Conservation (phyloP, 2,113 vertebrate genomes). For the Alligator sinensis region DNA sequence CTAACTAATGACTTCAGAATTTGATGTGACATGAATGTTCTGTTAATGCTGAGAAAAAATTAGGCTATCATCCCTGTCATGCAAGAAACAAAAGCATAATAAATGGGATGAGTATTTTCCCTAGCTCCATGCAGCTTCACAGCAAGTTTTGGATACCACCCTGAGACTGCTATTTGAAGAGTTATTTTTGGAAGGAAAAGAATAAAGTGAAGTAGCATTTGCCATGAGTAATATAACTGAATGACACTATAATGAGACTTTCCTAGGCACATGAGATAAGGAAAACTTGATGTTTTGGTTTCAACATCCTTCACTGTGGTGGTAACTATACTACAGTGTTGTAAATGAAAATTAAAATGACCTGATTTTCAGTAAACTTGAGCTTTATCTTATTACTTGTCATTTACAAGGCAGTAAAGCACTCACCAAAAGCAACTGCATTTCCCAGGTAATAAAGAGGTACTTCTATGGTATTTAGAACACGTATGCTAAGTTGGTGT, state of each 20-base stretch:
- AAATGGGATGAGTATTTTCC: slow-evolving; percentile 31
- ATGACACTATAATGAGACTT: slow-evolving; percentile 13
- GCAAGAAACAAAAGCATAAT: slow-evolving; percentile 60
- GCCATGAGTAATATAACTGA: slow-evolving; percentile 15
- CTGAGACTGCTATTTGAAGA: slow-evolving; percentile 37
- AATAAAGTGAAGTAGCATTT: slow-evolving; percentile 23
- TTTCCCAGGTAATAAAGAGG: slow-evolving; percentile 25
- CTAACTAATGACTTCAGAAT: slow-evolving; percentile 70
- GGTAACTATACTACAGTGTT: not conserved
- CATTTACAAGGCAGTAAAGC: slow-evolving; percentile 41
- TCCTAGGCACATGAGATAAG: not conserved
- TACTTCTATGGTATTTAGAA: slow-evolving; percentile 22
- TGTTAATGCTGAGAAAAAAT: slow-evolving; percentile 52
- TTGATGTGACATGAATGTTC: slow-evolving; percentile 58
- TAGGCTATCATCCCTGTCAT: slow-evolving; percentile 48
- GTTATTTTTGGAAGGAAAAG: slow-evolving; percentile 28
- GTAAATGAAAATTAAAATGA: slow-evolving; percentile 50
- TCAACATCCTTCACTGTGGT: slow-evolving; percentile 22
- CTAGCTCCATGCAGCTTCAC: slow-evolving; percentile 30
- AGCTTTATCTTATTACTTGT: slow-evolving; percentile 42
- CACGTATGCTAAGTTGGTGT: slow-evolving; percentile 32
- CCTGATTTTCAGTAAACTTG: slow-evolving; percentile 38
- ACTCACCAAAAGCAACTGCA: slow-evolving; percentile 13
- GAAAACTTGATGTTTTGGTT: slow-evolving; percentile 2
- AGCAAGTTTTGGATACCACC: slow-evolving; percentile 29